A percentile compares a stretch with the other conserved stretches of the same genome.
These are phyloP conservation scores for Drosophila parabipectinata DNA, from an alignment of 1,140 invertebrate species.

Conservation along the genomic window DNA sequence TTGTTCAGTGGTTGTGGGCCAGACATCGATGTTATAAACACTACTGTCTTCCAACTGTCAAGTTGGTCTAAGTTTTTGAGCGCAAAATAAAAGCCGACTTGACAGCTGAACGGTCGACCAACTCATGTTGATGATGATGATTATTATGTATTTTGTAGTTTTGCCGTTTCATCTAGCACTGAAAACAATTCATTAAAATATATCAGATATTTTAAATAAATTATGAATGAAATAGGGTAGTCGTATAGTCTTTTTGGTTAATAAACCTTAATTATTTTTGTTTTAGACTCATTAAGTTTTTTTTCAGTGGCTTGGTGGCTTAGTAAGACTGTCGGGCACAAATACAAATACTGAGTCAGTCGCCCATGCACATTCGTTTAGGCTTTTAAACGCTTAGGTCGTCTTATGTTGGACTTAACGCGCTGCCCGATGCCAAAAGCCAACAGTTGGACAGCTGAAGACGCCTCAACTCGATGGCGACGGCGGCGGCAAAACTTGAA, in stretches of 20 bases:
- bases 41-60: constrained; percentile 82
- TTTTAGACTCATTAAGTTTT: background rate
- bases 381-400: constrained; percentile 81
- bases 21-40: constrained; percentile 73
- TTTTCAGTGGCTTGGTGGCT: constrained; percentile 18
- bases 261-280: too few relatives aligned
- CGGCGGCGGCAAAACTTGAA: constrained; percentile 73
- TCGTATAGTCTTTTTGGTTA: too few relatives aligned
- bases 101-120: constrained; percentile 72
- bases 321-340: constrained; percentile 12
- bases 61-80: constrained; percentile 80
- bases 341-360: constrained; percentile 13
- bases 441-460: constrained; percentile 73
- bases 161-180: constrained; percentile 46
- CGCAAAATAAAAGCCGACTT: constrained; percentile 81
- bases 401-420: constrained; percentile 78
- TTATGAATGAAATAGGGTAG: too few relatives aligned
- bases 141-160: constrained; percentile 76
- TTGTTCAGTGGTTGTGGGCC: constrained; percentile 18
- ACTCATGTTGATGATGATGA: constrained; percentile 64
- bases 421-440: constrained; percentile 71
- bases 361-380: constrained; percentile 74
- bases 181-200: background rate
- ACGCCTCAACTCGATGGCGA: constrained; percentile 63
- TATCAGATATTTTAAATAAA: too few relatives aligned